Evolutionary conservation across 2,888 invertebrate genomes (phyloP).

Genomic region (Steinernema hermaphroditum): DNA sequence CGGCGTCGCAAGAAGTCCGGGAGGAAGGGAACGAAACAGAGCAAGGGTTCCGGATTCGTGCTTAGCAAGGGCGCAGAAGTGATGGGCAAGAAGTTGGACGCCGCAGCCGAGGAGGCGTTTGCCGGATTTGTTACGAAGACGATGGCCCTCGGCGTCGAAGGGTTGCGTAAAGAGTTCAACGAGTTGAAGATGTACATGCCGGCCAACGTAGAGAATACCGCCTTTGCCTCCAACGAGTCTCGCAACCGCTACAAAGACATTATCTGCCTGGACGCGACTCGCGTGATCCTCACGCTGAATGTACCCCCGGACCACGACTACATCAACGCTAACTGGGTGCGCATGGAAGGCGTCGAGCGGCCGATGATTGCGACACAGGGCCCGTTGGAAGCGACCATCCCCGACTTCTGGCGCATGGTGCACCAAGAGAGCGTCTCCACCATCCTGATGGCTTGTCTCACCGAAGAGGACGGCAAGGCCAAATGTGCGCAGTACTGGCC

Average conservation of each 20-base stretch:
- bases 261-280: conserved; percentile 40
- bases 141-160: conserved; percentile 31
- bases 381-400: conserved; percentile 39
- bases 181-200: conserved; percentile 34
- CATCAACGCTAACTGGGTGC: conserved; percentile 51
- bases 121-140: conserved; percentile 29
- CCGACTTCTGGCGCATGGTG: conserved; percentile 45
- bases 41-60: too few species aligned
- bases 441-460: conserved; percentile 41
- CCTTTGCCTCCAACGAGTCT: conserved; percentile 17
- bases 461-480: conserved; percentile 37
- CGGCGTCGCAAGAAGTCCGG: too few species aligned
- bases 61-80: too few species aligned
- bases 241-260: conserved; percentile 40
- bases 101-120: conserved; percentile 32
- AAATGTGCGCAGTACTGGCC: conserved; percentile 44
- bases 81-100: neutral
- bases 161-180: conserved; percentile 31
- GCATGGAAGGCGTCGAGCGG: conserved; percentile 42
- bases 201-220: neutral
- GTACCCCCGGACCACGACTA: conserved; percentile 45
- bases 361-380: conserved; percentile 46
- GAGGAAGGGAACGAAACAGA: too few species aligned
- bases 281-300: conserved; percentile 41
- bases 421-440: conserved; percentile 39